phyloP scores from a whole-genome alignment of 2,797 vertebrate species.

The Pelobates cultripes region DNA sequence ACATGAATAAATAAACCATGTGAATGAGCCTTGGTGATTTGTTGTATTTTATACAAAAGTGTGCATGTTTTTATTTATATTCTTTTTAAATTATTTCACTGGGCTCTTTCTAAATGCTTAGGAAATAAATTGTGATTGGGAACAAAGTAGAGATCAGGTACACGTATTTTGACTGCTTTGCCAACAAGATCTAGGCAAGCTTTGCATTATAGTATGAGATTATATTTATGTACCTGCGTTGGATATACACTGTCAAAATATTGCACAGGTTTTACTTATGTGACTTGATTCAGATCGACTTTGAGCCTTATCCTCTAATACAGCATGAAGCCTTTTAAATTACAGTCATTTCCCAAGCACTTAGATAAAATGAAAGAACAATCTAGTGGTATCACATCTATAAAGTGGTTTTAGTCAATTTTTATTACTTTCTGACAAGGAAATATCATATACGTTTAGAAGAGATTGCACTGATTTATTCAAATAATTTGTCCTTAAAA shows the following conservation, averaged over 20 bases:
- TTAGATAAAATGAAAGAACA: slow-evolving; percentile 41
- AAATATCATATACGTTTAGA: slow-evolving; percentile 26
- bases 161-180: neutral
- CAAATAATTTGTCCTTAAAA: too few species aligned
- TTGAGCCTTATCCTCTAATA: slow-evolving; percentile 24
- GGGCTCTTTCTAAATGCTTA: too few species aligned
- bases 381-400: slow-evolving; percentile 22
- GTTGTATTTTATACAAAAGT: too few species aligned
- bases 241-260: slow-evolving; percentile 2
- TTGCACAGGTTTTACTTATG: neutral
- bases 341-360: slow-evolving; percentile 49
- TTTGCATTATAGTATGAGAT: neutral
- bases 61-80: too few species aligned
- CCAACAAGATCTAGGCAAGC: neutral
- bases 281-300: neutral
- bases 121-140: too few species aligned
- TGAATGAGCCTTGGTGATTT: too few species aligned
- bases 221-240: neutral
- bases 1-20: too few species aligned
- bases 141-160: neutral
- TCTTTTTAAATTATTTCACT: too few species aligned
- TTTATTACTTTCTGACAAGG: slow-evolving; percentile 28
- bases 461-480: too few species aligned
- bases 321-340: slow-evolving; percentile 35
- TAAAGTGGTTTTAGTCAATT: slow-evolving; percentile 41